A percentile compares a stretch with the other conserved stretches of the same genome.
phyloP scores from a whole-genome alignment of 2,888 invertebrate species.

The Caradrina clavipalpis region DNA sequence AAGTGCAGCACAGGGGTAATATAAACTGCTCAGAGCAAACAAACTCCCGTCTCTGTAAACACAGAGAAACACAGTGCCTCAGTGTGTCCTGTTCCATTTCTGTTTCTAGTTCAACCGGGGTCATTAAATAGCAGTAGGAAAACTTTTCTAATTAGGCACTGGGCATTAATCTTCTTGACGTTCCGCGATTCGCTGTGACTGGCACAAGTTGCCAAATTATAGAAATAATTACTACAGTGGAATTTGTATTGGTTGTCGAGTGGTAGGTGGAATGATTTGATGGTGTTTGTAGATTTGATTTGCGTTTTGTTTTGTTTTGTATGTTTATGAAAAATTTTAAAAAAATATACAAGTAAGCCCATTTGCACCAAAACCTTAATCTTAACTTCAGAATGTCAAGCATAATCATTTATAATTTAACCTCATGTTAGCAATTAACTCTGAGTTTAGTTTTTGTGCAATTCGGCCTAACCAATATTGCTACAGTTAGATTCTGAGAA shows the following conservation, averaged over 20 bases:
- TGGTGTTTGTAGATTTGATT: constrained; percentile 28
- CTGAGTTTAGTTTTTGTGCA: too few species aligned
- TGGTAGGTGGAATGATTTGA: constrained; percentile 17
- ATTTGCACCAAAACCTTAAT: too few species aligned
- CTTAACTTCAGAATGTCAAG: too few species aligned
- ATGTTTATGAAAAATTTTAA: background rate
- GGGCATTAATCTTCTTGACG: constrained; percentile 86
- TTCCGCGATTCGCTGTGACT: constrained; percentile 80
- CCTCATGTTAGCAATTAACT: too few species aligned
- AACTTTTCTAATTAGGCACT: constrained; percentile 88
- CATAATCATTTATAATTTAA: too few species aligned
- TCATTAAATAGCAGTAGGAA: constrained; percentile 82
- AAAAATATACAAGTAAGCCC: background rate
- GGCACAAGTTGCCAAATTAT: constrained; percentile 81
- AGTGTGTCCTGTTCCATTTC: constrained; percentile 63
- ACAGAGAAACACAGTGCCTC: constrained; percentile 52
- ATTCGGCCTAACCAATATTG: too few species aligned
- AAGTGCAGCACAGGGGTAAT: constrained; percentile 47
- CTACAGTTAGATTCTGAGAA: too few species aligned
- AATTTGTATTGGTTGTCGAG: constrained; percentile 60
- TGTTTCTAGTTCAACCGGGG: constrained; percentile 69
- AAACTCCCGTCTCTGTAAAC: constrained; percentile 35
- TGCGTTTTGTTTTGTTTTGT: constrained; percentile 17
- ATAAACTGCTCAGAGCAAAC: constrained; percentile 45
- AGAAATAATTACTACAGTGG: constrained; percentile 75